Percentiles rank a stretch among this genome's conserved stretches.
Evolutionary conservation across 53 echinoderm and acorn worm species (phyloP).

Genomic region (Actinopyga echinites): DNA sequence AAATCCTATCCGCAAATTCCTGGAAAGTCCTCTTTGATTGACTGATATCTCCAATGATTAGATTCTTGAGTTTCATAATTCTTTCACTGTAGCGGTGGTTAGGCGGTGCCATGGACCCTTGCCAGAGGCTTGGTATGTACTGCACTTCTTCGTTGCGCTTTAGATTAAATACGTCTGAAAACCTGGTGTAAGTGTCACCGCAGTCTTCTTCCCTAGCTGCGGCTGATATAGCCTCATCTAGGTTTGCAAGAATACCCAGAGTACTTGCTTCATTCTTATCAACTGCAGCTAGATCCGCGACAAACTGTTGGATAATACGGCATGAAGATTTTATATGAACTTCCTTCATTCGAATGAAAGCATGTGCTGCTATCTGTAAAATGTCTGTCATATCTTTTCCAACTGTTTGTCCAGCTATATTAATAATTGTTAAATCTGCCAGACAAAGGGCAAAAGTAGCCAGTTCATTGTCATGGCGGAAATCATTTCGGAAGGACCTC

Average conservation of each 20-base stretch:
- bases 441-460: slow-evolving; percentile 37
- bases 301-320: slow-evolving; percentile 20
- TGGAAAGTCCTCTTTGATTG: not conserved
- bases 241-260: not conserved
- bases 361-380: slow-evolving; percentile 35
- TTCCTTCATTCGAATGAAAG: slow-evolving; percentile 37
- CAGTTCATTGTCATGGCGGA: slow-evolving; percentile 24
- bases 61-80: not conserved
- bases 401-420: slow-evolving; percentile 20
- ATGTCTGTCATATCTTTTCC: slow-evolving; percentile 25
- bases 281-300: slow-evolving; percentile 2
- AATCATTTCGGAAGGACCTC: slow-evolving; percentile 3
- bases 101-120: slow-evolving; percentile 39
- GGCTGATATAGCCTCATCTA: slow-evolving; percentile 15
- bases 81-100: slow-evolving; percentile 44
- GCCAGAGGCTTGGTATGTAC: slow-evolving; percentile 35
- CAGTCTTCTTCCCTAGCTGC: slow-evolving; percentile 14
- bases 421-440: slow-evolving; percentile 28
- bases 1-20: not conserved
- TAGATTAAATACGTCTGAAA: slow-evolving; percentile 36
- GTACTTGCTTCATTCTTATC: slow-evolving; percentile 32
- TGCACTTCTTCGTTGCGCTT: not conserved
- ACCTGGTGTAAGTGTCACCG: not conserved
- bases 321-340: slow-evolving; percentile 26
- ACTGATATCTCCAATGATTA: not conserved